Evolutionary conservation across 2,888 invertebrate species (phyloP).

Genomic region (Watsonalla binaria): DNA sequence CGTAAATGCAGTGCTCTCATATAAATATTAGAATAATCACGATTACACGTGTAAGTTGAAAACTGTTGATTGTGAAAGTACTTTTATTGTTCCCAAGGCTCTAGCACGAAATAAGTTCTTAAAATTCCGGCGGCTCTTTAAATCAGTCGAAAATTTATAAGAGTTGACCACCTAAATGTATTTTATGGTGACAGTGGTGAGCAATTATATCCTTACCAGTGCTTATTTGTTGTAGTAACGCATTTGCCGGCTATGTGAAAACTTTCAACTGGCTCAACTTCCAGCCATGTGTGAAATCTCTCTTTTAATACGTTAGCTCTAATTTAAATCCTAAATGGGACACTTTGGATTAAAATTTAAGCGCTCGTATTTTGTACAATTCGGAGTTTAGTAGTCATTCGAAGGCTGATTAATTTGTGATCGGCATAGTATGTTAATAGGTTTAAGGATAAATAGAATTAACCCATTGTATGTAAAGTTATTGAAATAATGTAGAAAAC

Average conservation of each 20-base stretch:
- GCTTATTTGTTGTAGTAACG: background rate
- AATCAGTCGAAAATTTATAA: background rate
- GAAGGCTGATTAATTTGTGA: too few relatives aligned
- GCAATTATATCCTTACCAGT: background rate
- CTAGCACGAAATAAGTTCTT: too few relatives aligned
- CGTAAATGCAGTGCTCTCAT: too few relatives aligned
- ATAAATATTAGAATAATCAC: too few relatives aligned
- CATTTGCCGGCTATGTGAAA: background rate
- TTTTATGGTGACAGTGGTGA: background rate
- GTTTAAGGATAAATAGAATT: too few relatives aligned
- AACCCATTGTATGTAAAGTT: too few relatives aligned
- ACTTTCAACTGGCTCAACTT: slow-evolving; percentile 1
- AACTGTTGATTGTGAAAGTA: background rate
- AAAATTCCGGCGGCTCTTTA: too few relatives aligned
- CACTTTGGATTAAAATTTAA: background rate
- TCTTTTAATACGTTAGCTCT: background rate
- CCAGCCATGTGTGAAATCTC: slow-evolving; percentile 1
- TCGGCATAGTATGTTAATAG: too few relatives aligned
- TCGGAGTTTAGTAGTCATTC: background rate
- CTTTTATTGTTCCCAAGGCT: background rate
- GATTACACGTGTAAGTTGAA: background rate
- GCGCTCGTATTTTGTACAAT: background rate
- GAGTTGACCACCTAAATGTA: background rate
- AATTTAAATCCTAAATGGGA: background rate
- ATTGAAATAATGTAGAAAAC: too few relatives aligned